phyloP scores from a whole-genome alignment of 2,888 invertebrate genomes.

The Macrophya annulata region DNA sequence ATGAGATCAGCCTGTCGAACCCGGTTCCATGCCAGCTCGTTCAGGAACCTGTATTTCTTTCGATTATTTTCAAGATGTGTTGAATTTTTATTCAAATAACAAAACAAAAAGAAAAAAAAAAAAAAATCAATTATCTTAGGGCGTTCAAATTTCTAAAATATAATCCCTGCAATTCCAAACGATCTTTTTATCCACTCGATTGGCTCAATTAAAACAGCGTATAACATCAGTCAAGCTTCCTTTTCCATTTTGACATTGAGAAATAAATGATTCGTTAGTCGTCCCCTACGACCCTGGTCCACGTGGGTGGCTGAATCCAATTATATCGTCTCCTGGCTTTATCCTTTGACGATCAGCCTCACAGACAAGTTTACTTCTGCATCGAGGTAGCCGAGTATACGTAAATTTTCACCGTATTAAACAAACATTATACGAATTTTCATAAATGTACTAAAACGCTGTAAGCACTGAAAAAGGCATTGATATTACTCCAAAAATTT shows the following conservation, averaged over 20 bases:
- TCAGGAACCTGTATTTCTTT: not conserved
- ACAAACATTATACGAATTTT: not conserved
- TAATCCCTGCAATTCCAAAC: not conserved
- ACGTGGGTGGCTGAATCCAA: constrained; percentile 18
- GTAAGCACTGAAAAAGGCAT: not conserved
- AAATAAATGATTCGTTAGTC: constrained; percentile 38
- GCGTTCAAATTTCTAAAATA: not conserved
- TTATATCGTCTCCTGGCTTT: constrained; percentile 20
- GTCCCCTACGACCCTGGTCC: not conserved
- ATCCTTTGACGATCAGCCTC: constrained; percentile 35
- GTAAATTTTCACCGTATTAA: not conserved
- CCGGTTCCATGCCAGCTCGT: constrained; percentile 70
- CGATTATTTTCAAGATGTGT: not conserved
- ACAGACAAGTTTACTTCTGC: not conserved
- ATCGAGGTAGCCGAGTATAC: not conserved
- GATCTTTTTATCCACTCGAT: not conserved
- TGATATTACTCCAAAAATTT: not conserved
- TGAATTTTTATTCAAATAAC: not conserved
- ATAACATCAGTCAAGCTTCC: not conserved
- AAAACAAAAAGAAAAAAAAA: not conserved
- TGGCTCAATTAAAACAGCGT: constrained; percentile 33
- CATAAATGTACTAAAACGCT: not conserved
- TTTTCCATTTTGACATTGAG: constrained; percentile 40
- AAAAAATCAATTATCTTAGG: not conserved
- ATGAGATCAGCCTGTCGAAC: constrained; percentile 80